Base-by-base conservation (phyloP, 2,113 vertebrate species). In the Glaucidium brasilianum region DNA sequence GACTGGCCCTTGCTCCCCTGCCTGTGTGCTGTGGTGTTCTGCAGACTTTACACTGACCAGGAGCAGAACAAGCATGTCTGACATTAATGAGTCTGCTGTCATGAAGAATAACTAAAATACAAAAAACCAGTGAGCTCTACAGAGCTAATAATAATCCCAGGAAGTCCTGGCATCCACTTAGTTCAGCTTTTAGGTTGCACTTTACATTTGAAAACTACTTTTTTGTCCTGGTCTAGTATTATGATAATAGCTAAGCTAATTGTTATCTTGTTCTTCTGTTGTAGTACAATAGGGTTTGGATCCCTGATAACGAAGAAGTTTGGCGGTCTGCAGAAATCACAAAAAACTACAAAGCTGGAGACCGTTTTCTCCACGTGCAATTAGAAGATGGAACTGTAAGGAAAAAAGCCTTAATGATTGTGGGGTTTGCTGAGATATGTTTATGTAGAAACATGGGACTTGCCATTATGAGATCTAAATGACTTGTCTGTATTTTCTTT, bases 211-310 rank as follows among this genome's bases (percentile, higher is more conserved):
- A 56, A 82, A 82, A 29, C 52, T 69, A 2, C 7, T 9, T 66
- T 55, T 58, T 85, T 22, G 8, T 59, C 37, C 56, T 68, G 15
- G 37, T 32, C 66, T 74, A 29, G 20, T 47, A 9, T 74, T 43
- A 30, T 8, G 26, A 35, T 49, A 32, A 8, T 58, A 55, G 19
- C 69, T 34, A 45, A 47, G 27, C 52, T 87, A 83, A 96, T 58
- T 23, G 5, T 82, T 55, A 10, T 26, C 69, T 91, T 89, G 12
- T 80, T 96, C 74, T 93, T 59, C 85, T 94, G 53, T 66, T 94
- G 41, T 64, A 99, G 99, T 99, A 98, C 97, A 99, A 99, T 96
- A 98, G 99, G 96, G 99, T 99, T 41, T 99, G 99, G 99, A 99
- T 99, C 71, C 99, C 99, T n/a, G 98, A 99, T 96, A 68, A 96